Base-by-base conservation (phyloP, 2,888 invertebrate species). In the Stratiomys singularior region DNA sequence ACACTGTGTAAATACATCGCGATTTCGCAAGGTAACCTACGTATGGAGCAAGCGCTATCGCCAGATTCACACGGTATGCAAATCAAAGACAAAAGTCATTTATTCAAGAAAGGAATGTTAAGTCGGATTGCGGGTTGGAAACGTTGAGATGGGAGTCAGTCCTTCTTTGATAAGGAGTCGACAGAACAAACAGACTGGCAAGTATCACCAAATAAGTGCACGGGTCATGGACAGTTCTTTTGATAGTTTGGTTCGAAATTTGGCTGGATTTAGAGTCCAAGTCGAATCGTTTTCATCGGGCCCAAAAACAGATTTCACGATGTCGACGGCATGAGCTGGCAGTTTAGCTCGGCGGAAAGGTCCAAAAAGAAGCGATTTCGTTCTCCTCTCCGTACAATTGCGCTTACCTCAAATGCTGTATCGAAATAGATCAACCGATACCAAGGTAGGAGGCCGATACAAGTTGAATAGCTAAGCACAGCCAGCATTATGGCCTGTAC, bases 51-150 rank as follows among this genome's bases (percentile, higher is more conserved):
- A 37, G 37, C 37, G 21, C 4, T 21, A 25, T 28, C 18, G 37
- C 9, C n/a, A 72, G 56, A 58, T 72, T 72, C 72, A 21, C 72
- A 72, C 72, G 56, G 56, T 21, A 28, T 58, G 37, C 60, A 74
- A 74, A 47, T 52, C 44, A 23, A 18, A 71, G 47, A 25, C 25
- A 3, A 25, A n/a, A 44, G 13, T 25, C 7, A 69, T 69, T 15
- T 23, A 15, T 47, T 47, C 46, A n/a, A 13, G 47, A 69, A 27
- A 25, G 47, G 69, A 47, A 69, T 46, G 30, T 47, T 13, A 47
- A 25, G n/a, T 69, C 46, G 69, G 69, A 7, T 37, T 37, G 3
- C 3, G 37, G 9, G 3, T 37, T 3, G 37, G 37, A 37, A 9
- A 9, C 9, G 37, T 37, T 37, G 37, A 37, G 9, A 9, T 37